Evolutionary conservation across 1,140 invertebrate genomes (phyloP).

Genomic region (Nebria ingens): DNA sequence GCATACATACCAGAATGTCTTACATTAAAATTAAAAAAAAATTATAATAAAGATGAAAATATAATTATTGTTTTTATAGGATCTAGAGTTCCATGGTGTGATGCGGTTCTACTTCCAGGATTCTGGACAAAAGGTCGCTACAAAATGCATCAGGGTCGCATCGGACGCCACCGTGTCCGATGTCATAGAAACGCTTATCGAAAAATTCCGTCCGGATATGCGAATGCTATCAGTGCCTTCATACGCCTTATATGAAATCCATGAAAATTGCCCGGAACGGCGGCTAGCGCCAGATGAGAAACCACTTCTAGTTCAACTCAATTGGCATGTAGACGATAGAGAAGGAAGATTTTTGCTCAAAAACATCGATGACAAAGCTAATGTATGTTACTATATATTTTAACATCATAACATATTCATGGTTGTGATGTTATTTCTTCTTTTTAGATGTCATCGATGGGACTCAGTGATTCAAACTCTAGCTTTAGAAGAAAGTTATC

Average conservation of each 20-base stretch:
- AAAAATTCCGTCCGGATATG: conserved; percentile 99
- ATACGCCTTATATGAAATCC: conserved; percentile 95
- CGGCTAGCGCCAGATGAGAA: conserved; percentile 82
- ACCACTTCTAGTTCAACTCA: conserved; percentile 93
- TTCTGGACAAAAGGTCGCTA: conserved; percentile 93
- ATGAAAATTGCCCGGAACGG: conserved; percentile 91
- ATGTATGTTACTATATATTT: not conserved
- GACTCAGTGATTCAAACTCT: conserved; percentile 47
- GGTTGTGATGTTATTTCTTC: no score
- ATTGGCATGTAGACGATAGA: conserved; percentile 97
- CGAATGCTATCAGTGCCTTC: conserved; percentile 92
- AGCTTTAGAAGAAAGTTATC: conserved; percentile 85
- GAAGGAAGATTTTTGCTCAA: conserved; percentile 94
- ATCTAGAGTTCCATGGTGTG: conserved; percentile 96
- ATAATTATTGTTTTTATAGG: conserved; percentile 55
- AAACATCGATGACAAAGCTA: conserved; percentile 70
- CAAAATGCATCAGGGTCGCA: conserved; percentile 96
- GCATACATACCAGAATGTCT: no score
- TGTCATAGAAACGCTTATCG: conserved; percentile 91
- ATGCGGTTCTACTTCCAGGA: conserved; percentile 99
- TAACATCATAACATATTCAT: not conserved
- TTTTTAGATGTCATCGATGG: conserved; percentile 42
- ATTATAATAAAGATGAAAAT: no score
- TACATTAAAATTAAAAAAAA: no score
- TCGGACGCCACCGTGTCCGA: conserved; percentile 89